These are phyloP conservation scores for Calameuta pallipes DNA, from an alignment of 2,888 invertebrate genomes.

Conservation along the genomic window DNA sequence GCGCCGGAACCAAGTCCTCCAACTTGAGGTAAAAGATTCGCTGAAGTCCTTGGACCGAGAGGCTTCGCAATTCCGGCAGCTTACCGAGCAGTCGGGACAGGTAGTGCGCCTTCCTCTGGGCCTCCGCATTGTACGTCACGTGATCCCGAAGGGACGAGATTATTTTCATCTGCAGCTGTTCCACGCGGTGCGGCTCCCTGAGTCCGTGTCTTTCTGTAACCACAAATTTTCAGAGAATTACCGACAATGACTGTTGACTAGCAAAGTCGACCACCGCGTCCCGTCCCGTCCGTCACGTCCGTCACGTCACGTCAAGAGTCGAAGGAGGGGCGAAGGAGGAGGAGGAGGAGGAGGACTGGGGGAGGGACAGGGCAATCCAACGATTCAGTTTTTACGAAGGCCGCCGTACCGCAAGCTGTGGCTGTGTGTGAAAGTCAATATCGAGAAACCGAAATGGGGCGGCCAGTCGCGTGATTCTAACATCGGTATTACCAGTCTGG, in stretches of 20 bases:
- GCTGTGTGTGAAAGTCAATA: no score
- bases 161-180: slow-evolving; percentile 96
- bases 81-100: slow-evolving; percentile 93
- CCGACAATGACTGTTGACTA: no score
- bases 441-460: no score
- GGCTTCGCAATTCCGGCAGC: slow-evolving; percentile 90
- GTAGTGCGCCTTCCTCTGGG: slow-evolving; percentile 91
- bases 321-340: no score
- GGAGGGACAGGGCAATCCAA: no score
- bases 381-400: no score
- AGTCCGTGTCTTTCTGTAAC: slow-evolving; percentile 90
- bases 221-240: not conserved
- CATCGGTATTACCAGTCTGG: not conserved
- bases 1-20: slow-evolving; percentile 91
- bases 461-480: no score
- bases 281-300: no score
- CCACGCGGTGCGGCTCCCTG: slow-evolving; percentile 91
- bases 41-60: slow-evolving; percentile 94
- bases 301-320: no score
- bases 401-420: no score
- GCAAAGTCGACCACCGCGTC: no score
- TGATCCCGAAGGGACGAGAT: slow-evolving; percentile 96
- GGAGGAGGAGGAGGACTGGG: no score
- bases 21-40: slow-evolving; percentile 94
- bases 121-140: slow-evolving; percentile 91